phyloP scores from a whole-genome alignment of 2,888 invertebrate genomes.

The Hipparchia semele region DNA sequence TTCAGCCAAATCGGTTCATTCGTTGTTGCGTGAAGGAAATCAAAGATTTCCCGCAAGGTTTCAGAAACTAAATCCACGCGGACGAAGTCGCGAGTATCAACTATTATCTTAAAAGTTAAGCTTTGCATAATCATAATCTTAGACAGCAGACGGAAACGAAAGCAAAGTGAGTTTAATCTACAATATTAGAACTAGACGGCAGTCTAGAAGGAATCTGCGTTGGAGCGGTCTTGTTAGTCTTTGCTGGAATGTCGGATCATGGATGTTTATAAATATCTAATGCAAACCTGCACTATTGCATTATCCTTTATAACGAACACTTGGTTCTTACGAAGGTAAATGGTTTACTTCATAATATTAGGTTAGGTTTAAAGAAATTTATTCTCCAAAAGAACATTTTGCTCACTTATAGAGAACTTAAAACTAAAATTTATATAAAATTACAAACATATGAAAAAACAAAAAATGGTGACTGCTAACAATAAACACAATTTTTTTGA shows the following conservation, averaged over 20 bases:
- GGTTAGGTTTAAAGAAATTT: too few relatives aligned
- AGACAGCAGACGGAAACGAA: not conserved
- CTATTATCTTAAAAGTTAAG: not conserved
- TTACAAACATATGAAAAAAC: too few relatives aligned
- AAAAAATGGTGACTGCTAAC: too few relatives aligned
- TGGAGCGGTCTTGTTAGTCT: slow-evolving; percentile 2
- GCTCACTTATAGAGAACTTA: too few relatives aligned
- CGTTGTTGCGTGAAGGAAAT: not conserved
- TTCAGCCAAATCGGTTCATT: too few relatives aligned
- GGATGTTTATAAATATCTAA: slow-evolving; percentile 11
- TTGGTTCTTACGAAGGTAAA: not conserved
- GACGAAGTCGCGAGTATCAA: not conserved
- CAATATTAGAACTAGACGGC: slow-evolving; percentile 1
- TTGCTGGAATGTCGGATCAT: not conserved
- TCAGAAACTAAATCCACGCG: not conserved
- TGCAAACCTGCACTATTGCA: slow-evolving; percentile 1
- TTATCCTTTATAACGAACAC: slow-evolving; percentile 1
- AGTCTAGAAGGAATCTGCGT: slow-evolving; percentile 1
- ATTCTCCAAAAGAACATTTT: too few relatives aligned
- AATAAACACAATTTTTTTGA: too few relatives aligned
- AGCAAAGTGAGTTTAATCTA: not conserved
- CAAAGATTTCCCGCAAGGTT: too few relatives aligned
- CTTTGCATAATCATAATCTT: not conserved
- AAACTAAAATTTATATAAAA: too few relatives aligned
- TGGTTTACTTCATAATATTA: not conserved